A percentile compares a stretch with the other conserved stretches of the same genome.
These are phyloP conservation scores for Electrophaes corylata DNA, from an alignment of 2,888 invertebrate genomes.

Conservation along the genomic window DNA sequence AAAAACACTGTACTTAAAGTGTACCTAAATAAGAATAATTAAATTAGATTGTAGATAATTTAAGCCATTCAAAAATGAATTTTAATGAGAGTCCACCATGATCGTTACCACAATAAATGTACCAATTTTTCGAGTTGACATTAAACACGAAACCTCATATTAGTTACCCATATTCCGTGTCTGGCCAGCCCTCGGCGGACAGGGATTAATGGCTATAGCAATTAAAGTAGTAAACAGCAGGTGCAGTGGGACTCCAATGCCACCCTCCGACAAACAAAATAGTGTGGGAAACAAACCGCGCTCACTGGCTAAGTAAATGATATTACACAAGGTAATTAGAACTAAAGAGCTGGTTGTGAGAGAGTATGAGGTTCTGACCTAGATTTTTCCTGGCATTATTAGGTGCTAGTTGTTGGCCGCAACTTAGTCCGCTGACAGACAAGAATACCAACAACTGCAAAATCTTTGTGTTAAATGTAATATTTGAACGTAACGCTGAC, in stretches of 20 bases:
- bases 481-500: too few relatives aligned
- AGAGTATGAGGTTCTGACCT: background rate
- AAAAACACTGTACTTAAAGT: background rate
- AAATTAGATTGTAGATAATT: background rate
- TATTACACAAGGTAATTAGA: conserved; percentile 41
- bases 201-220: conserved; percentile 75
- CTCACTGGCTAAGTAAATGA: conserved; percentile 47
- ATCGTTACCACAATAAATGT: conserved; percentile 27
- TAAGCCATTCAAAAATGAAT: background rate
- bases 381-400: too few relatives aligned
- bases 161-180: conserved; percentile 54
- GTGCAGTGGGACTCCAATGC: conserved; percentile 62
- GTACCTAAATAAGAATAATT: background rate
- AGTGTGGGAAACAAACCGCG: conserved; percentile 63
- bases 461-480: too few relatives aligned
- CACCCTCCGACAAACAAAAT: conserved; percentile 64
- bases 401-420: too few relatives aligned
- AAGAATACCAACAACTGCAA: too few relatives aligned
- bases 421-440: too few relatives aligned
- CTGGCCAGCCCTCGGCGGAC: conserved; percentile 62
- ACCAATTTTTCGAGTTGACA: conserved; percentile 48
- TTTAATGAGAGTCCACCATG: conserved; percentile 9
- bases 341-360: background rate
- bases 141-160: conserved; percentile 51
- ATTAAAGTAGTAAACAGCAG: conserved; percentile 80